Base-by-base conservation (phyloP, 64 coral and sea anemone species). In the Actinia equina region DNA sequence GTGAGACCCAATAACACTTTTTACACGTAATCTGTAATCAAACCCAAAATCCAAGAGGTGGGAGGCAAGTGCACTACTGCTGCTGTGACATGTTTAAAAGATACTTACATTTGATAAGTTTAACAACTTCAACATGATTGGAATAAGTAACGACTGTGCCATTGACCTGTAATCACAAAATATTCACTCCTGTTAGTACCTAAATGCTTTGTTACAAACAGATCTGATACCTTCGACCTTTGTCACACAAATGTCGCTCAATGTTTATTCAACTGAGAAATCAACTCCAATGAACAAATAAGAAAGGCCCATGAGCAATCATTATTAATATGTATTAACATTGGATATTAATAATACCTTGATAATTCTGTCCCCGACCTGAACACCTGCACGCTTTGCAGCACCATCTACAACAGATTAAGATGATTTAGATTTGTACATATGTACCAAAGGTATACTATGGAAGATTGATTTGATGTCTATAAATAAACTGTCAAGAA, bases 71-170 rank as follows among this genome's bases (percentile, higher is more conserved):
- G 45, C 45, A 49, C 45, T 49, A 49, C 45, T 49, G n/a, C n/a
- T n/a, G n/a, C n/a, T n/a, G n/a, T n/a, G n/a, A 56, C 13, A 56
- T 4, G 41, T 13, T 11, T 6, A 11, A 84, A 84, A 0, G 44
- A 17, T 46, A 95, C 94, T 94, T 92, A 98, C 95, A 91, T 86
- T 98, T 98, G 37, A 98, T 98, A 23, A 98, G 91, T 85, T 92
- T 89, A 59, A 98, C 96, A 76, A 98, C 96, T 92, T 98, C 96
- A 80, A 92, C 92, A 71, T 98, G 96, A 65, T 98, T 98, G 83
- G 71, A 91, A 44, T 98, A 85, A 59, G 93, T 98, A 54, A 98
- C 96, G 41, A 95, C 59, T 61, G 93, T 95, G 86, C 96, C 96
- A 98, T 98, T 98, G 51, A 98, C 96, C 96, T 98, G 12, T 11